These are phyloP conservation scores for Trididemnum miniatum DNA, from an alignment of 23 tunicate genomes.

Conservation along the genomic window DNA sequence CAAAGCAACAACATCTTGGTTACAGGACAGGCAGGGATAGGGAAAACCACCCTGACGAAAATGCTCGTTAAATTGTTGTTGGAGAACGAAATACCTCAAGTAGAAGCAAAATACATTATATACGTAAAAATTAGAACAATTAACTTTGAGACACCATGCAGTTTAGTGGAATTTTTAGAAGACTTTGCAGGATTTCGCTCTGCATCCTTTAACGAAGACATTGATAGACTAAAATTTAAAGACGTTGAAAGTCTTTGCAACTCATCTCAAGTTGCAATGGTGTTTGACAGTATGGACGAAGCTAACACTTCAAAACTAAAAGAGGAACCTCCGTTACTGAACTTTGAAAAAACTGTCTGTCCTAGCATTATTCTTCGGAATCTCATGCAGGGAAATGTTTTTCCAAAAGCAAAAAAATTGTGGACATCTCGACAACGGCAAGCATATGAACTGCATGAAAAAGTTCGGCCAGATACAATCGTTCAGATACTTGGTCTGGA, in stretches of 20 bases:
- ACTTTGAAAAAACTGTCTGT: not conserved
- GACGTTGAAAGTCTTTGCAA: not conserved
- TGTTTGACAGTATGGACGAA: not conserved
- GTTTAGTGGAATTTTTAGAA: not conserved
- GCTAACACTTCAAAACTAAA: not conserved
- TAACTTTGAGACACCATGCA: not conserved
- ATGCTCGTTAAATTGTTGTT: not conserved
- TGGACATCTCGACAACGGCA: constrained; percentile 13
- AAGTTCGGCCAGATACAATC: not conserved
- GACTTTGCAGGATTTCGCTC: not conserved
- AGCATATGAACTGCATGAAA: constrained; percentile 8
- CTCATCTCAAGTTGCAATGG: not conserved
- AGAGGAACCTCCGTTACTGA: not conserved
- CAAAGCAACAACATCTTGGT: constrained; percentile 13
- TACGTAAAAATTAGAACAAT: not conserved
- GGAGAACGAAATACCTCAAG: not conserved
- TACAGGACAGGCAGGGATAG: constrained; percentile 1
- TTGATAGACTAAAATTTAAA: not conserved
- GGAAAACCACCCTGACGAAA: constrained; percentile 7
- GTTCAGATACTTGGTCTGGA: constrained; percentile 12
- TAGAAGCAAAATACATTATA: not conserved
- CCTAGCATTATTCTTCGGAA: not conserved
- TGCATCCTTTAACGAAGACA: not conserved
- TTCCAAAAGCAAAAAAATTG: not conserved
- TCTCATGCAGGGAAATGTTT: not conserved